phyloP scores from a whole-genome alignment of 1,140 invertebrate species.

The Drosophila busckii region DNA sequence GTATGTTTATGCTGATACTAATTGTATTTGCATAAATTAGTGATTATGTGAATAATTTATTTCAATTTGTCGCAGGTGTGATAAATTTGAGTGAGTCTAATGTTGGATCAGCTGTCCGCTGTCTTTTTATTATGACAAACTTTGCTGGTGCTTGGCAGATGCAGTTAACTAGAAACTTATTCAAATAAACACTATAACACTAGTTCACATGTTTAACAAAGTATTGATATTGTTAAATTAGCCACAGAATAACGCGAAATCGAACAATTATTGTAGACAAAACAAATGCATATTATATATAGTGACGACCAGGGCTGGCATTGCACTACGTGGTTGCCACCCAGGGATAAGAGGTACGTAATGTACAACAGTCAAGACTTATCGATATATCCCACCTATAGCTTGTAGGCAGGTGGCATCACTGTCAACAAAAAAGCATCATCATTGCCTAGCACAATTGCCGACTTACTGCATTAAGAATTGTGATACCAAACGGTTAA shows the following conservation, averaged over 20 bases:
- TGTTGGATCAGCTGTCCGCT: slow-evolving; percentile 54
- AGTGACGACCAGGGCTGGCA: slow-evolving; percentile 36
- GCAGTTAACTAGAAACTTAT: slow-evolving; percentile 22
- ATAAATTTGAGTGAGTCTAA: slow-evolving; percentile 29
- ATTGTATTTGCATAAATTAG: not conserved
- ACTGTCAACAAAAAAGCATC: slow-evolving; percentile 54
- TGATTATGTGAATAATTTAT: slow-evolving; percentile 42
- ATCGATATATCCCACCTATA: too few species aligned
- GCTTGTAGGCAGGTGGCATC: not conserved
- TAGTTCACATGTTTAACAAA: slow-evolving; percentile 27
- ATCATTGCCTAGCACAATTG: slow-evolving; percentile 52
- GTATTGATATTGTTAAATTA: slow-evolving; percentile 19
- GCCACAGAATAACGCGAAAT: slow-evolving; percentile 31
- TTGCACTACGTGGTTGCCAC: slow-evolving; percentile 4
- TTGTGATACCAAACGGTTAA: not conserved
- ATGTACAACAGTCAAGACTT: too few species aligned
- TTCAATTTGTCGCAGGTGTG: slow-evolving; percentile 64
- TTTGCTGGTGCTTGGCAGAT: slow-evolving; percentile 10
- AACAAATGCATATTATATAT: slow-evolving; percentile 69
- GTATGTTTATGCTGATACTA: slow-evolving; percentile 11
- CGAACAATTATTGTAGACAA: slow-evolving; percentile 44
- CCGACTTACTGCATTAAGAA: slow-evolving; percentile 22
- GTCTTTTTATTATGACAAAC: slow-evolving; percentile 19
- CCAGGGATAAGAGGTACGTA: not conserved
- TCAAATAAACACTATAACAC: slow-evolving; percentile 16